These are phyloP conservation scores for Cossypha caffra DNA, from an alignment of 2,797 vertebrate species.

Conservation along the genomic window DNA sequence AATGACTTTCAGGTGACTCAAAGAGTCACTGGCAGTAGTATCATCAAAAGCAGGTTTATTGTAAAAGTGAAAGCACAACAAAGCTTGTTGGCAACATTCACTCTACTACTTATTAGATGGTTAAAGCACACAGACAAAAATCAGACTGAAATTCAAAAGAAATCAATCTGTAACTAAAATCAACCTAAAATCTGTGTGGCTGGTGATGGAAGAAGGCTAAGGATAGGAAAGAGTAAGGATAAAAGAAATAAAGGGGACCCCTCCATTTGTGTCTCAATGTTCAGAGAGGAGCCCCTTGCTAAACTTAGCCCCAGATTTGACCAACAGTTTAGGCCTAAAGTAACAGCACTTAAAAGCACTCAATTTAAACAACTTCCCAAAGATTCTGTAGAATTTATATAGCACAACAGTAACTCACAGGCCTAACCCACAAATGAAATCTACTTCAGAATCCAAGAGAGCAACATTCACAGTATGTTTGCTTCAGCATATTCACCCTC, in stretches of 20 bases:
- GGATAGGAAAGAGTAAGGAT: background rate
- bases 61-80: background rate
- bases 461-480: background rate
- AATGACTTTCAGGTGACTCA: background rate
- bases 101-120: background rate
- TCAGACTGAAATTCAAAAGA: background rate
- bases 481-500: background rate
- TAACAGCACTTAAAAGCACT: background rate
- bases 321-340: background rate
- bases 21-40: background rate
- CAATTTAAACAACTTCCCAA: background rate
- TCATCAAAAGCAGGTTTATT: background rate
- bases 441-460: background rate
- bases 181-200: background rate
- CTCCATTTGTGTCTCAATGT: background rate
- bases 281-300: background rate
- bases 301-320: background rate
- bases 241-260: background rate
- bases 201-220: background rate
- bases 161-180: background rate
- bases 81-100: background rate
- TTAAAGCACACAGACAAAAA: background rate
- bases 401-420: background rate
- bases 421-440: background rate
- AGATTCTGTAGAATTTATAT: background rate